phyloP scores from a whole-genome alignment of 2,113 vertebrate genomes.

The Cyprinodon brontotheroides region DNA sequence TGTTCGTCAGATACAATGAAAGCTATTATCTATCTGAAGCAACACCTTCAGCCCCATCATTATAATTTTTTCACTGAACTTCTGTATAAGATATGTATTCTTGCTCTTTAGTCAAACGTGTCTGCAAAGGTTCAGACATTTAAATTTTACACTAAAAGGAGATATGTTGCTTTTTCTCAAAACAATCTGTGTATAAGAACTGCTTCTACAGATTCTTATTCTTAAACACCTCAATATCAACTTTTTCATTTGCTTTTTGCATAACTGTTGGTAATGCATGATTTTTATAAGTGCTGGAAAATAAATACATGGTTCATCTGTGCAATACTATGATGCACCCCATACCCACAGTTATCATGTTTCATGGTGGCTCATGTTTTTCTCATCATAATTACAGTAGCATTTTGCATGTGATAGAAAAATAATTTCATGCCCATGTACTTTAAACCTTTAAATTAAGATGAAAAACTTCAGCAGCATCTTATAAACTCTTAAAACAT shows the following conservation, averaged over 20 bases:
- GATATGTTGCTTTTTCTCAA: not conserved
- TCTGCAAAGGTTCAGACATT: not conserved
- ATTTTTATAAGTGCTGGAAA: not conserved
- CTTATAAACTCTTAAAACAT: not conserved
- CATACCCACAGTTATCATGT: not conserved
- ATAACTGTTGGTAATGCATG: not conserved
- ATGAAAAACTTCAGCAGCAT: not conserved
- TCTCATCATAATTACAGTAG: not conserved
- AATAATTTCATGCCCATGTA: too few species aligned
- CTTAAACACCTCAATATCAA: not conserved
- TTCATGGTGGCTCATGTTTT: not conserved
- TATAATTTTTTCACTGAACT: not conserved
- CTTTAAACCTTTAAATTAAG: not conserved
- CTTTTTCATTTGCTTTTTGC: not conserved
- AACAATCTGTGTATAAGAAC: too few species aligned
- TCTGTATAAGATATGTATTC: not conserved
- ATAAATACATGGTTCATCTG: not conserved
- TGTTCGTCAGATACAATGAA: constrained; percentile 38
- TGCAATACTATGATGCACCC: not conserved
- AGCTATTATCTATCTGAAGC: constrained; percentile 24
- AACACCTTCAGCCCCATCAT: constrained; percentile 13
- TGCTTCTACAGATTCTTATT: not conserved
- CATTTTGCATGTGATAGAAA: not conserved
- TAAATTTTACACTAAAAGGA: not conserved
- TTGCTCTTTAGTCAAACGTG: too few species aligned